phyloP scores from a whole-genome alignment of 1,140 invertebrate species.

The Polypedilum vanderplanki region DNA sequence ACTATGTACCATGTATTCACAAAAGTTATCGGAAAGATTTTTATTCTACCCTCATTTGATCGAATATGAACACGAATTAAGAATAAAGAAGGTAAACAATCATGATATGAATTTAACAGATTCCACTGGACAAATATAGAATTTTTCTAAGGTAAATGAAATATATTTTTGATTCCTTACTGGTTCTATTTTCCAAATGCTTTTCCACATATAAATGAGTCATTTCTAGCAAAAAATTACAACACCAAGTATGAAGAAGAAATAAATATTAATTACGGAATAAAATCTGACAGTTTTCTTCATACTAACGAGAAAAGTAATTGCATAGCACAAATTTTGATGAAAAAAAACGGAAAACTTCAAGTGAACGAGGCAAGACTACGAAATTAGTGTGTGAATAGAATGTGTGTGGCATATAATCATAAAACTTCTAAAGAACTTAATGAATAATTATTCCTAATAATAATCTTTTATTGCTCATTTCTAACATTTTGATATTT shows the following conservation, averaged over 20 bases:
- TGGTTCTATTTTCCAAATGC: no score
- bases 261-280: slow-evolving; percentile 1
- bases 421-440: no score
- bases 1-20: not conserved
- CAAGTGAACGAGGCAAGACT: no score
- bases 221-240: no score
- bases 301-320: not conserved
- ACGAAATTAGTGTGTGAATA: no score
- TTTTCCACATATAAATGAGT: no score
- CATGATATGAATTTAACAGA: not conserved
- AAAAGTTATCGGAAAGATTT: not conserved
- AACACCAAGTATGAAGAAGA: not conserved
- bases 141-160: not conserved
- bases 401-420: no score
- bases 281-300: not conserved
- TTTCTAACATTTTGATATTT: no score
- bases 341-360: no score
- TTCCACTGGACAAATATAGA: not conserved
- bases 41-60: not conserved
- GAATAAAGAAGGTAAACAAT: not conserved
- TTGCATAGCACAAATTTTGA: not conserved
- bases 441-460: no score
- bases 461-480: no score
- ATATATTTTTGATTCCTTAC: no score
- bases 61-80: not conserved